A percentile compares a stretch with the other conserved stretches of the same genome.
These are phyloP conservation scores for Gymnocheta viridis DNA, from an alignment of 2,888 invertebrate genomes.

Conservation along the genomic window DNA sequence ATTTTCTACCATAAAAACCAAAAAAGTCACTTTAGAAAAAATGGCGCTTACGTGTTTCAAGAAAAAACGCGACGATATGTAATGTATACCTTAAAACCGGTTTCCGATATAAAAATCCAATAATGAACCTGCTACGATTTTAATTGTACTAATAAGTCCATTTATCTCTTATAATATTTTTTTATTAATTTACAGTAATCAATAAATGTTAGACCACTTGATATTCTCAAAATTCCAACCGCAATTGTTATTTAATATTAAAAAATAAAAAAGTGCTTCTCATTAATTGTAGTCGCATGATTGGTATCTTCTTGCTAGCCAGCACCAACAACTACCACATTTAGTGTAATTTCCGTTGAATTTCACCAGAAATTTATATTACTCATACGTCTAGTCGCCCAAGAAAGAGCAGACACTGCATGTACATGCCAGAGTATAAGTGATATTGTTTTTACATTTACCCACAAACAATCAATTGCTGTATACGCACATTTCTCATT, in stretches of 20 bases:
- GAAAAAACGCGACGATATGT: no score
- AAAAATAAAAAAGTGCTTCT: not conserved
- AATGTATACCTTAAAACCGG: no score
- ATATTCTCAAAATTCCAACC: not conserved
- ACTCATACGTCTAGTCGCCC: slow-evolving; percentile 76
- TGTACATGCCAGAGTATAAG: slow-evolving; percentile 12
- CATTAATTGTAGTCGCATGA: not conserved
- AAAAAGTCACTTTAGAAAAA: no score
- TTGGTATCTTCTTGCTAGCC: not conserved
- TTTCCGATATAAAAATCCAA: no score
- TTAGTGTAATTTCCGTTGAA: slow-evolving; percentile 78
- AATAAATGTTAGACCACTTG: not conserved
- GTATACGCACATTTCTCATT: slow-evolving; percentile 16
- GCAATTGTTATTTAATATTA: not conserved
- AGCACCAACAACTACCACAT: not conserved
- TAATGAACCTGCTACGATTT: no score
- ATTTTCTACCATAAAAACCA: no score
- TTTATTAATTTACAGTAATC: not conserved
- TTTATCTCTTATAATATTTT: not conserved
- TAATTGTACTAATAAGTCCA: not conserved
- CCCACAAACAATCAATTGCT: not conserved
- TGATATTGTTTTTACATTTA: not conserved
- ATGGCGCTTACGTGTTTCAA: no score
- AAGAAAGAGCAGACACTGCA: slow-evolving; percentile 30
- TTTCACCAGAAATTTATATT: slow-evolving; percentile 79